phyloP scores from a whole-genome alignment of 2,888 invertebrate genomes.

The Listrodromus nycthemerus region DNA sequence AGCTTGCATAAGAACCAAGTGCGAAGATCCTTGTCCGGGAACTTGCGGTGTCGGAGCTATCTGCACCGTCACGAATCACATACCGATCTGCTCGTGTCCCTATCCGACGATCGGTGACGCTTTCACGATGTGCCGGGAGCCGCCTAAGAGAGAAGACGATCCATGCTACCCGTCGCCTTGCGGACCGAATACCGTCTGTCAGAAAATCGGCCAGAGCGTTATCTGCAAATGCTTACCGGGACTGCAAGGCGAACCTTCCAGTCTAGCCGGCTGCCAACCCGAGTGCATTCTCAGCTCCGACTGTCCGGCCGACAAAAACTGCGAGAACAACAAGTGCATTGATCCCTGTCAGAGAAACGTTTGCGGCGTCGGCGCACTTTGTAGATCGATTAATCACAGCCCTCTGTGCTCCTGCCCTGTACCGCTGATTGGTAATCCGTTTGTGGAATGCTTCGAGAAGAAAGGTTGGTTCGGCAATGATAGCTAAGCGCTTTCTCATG shows the following conservation, averaged over 20 bases:
- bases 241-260: conserved; percentile 82
- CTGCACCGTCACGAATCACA: conserved; percentile 90
- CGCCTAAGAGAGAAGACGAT: conserved; percentile 74
- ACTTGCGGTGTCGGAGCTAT: conserved; percentile 91
- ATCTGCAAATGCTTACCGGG: conserved; percentile 84
- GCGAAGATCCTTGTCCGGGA: conserved; percentile 90
- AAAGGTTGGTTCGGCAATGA: conserved; percentile 77
- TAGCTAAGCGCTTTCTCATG: not conserved
- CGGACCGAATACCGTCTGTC: conserved; percentile 85
- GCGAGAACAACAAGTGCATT: conserved; percentile 92
- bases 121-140: conserved; percentile 87
- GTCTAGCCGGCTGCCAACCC: conserved; percentile 84
- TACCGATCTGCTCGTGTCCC: conserved; percentile 91
- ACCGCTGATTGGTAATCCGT: conserved; percentile 85
- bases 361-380: conserved; percentile 92
- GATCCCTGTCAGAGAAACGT: conserved; percentile 93
- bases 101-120: conserved; percentile 91
- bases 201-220: conserved; percentile 82
- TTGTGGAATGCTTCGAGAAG: conserved; percentile 83
- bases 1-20: conserved; percentile 89
- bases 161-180: conserved; percentile 85
- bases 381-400: conserved; percentile 90
- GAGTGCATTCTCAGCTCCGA: conserved; percentile 88
- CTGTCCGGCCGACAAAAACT: conserved; percentile 92
- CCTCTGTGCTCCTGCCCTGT: conserved; percentile 91